Conservation (phyloP, 2,113 vertebrate species). For the Corythornis madagascariensis region DNA sequence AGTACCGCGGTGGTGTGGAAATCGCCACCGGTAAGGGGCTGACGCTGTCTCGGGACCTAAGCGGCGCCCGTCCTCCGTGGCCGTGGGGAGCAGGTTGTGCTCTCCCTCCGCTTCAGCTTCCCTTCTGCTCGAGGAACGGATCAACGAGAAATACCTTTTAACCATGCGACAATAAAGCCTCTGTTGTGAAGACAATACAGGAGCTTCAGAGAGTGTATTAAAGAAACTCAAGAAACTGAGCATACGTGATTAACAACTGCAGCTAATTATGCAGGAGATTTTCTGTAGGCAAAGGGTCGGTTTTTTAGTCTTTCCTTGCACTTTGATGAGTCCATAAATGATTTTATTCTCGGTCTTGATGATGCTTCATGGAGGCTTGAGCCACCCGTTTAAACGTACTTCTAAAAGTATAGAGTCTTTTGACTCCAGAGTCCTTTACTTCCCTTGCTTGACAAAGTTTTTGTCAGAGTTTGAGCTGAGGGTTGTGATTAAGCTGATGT, state of each 20-base stretch:
- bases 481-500: not conserved
- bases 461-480: not conserved
- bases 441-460: not conserved
- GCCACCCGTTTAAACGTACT: not conserved
- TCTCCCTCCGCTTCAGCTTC: too few relatives aligned
- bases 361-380: not conserved
- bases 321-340: not conserved
- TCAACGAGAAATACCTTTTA: fast-evolving
- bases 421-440: fast-evolving
- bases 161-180: not conserved
- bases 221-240: not conserved
- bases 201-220: fast-evolving
- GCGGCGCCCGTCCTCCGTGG: not conserved
- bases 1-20: not conserved
- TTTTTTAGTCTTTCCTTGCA: not conserved
- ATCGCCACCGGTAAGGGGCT: not conserved
- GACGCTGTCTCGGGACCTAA: not conserved
- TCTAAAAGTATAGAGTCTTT: fast-evolving
- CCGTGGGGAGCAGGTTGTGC: not conserved
- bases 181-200: fast-evolving
- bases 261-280: not conserved
- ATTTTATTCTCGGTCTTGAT: not conserved
- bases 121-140: not conserved
- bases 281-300: not conserved
- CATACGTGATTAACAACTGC: fast-evolving